phyloP scores from a whole-genome alignment of 2,113 vertebrate genomes.

The Lota lota region DNA sequence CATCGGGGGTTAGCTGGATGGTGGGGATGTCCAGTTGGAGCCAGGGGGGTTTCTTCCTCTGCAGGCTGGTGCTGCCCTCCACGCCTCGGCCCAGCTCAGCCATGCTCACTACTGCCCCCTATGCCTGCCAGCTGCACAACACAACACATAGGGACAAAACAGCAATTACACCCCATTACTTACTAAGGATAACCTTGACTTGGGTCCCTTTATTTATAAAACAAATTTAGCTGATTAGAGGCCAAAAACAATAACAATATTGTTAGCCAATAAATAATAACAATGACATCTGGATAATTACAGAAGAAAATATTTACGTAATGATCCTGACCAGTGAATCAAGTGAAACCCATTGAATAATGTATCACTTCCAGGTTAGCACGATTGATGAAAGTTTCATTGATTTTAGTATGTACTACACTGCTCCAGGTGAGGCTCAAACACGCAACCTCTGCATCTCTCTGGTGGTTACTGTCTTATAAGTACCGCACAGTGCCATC shows the following conservation, averaged over 20 bases:
- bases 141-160: slow-evolving; percentile 5
- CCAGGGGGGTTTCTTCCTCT: slow-evolving; percentile 93
- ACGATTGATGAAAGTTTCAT: too few relatives aligned
- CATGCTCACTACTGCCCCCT: slow-evolving; percentile 69
- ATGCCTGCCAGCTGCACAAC: slow-evolving; percentile 65
- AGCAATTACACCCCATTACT: too few relatives aligned
- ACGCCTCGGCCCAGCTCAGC: slow-evolving; percentile 71
- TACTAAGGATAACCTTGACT: too few relatives aligned
- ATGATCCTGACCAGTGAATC: too few relatives aligned
- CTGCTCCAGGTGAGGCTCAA: neutral
- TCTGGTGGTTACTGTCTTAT: slow-evolving; percentile 8
- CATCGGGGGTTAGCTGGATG: slow-evolving; percentile 68
- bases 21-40: slow-evolving; percentile 85
- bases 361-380: neutral
- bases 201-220: too few relatives aligned
- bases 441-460: slow-evolving; percentile 1
- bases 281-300: neutral
- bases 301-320: neutral
- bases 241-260: too few relatives aligned
- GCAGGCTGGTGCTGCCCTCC: slow-evolving; percentile 78
- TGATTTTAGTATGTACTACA: neutral
- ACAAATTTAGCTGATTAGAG: too few relatives aligned
- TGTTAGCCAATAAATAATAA: too few relatives aligned
- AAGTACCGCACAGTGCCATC: neutral
- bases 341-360: neutral